Evolutionary conservation across 2,113 vertebrate genomes (phyloP), one percentile per base, ranked within the genome.

Genomic region (Hippocampus abdominalis): DNA sequence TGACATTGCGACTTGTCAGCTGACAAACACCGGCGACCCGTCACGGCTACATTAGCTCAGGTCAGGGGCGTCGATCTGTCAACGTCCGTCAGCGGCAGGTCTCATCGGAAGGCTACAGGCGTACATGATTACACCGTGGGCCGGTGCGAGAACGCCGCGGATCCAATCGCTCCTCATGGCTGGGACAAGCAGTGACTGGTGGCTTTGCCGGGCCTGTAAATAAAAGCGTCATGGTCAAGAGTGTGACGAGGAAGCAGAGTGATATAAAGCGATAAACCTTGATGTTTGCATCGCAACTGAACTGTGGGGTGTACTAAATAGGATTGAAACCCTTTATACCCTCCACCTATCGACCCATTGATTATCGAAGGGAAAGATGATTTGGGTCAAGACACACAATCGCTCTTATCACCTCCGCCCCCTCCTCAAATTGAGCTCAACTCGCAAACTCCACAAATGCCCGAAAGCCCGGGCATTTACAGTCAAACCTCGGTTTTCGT

Each of bases 41-140:
- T 78, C 71, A 23, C 7, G 4, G 27, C 64, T 64, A 0, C 61
- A 20, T 68, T 60, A 13, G 29, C 59, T 68, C 64, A 51, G 77
- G 84, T 89, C 76, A 76, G 78, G 72, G 81, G 66, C n/a, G 20
- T 72, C 39, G 75, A 72, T 64, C 85, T 82, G 86, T 86, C 88
- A 74, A 61, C 67, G 57, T 78, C 72, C 42, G 75, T 88, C 79
- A 83, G 81, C 2, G 66, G 46, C 65, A 5, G 68, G 76, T 39
- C 76, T 71, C 56, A n/a, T 60, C 61, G 2, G 74, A 15, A 77
- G 80, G 72, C 73, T 74, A 18, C 2, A 66, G 68, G 74, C 70
- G 76, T 44, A 71, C 62, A 57, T 73, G 69, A 79, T 82, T 75
- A 79, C 66, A 59, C 71, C 36, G 42, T 10, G 73, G 64, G 21